Evolutionary conservation across 2,797 vertebrate genomes (phyloP).

Genomic region (Mus minutoides): DNA sequence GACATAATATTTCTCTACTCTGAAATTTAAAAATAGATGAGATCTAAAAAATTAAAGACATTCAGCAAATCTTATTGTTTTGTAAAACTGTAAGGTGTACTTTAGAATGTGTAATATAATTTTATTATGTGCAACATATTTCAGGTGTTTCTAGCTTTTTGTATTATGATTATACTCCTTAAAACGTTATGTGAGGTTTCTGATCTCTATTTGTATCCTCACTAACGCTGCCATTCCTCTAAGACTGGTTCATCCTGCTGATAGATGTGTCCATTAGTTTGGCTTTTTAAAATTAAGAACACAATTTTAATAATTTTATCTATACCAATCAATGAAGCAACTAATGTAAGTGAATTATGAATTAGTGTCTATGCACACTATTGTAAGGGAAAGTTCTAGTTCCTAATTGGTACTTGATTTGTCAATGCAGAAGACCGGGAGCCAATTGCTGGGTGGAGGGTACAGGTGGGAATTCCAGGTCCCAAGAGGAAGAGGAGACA

Average conservation of each 20-base stretch:
- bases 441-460: too few relatives aligned
- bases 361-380: background rate
- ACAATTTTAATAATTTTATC: background rate
- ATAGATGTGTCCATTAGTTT: background rate
- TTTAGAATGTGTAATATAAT: background rate
- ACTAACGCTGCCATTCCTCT: background rate
- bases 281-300: background rate
- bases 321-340: background rate
- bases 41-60: background rate
- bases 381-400: too few relatives aligned
- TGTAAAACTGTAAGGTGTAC: background rate
- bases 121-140: background rate
- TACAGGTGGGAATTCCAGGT: too few relatives aligned
- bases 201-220: background rate
- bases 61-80: background rate
- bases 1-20: background rate
- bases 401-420: too few relatives aligned
- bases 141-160: background rate
- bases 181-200: background rate
- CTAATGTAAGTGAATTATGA: background rate
- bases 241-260: background rate
- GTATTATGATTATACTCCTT: background rate
- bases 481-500: too few relatives aligned
- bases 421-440: too few relatives aligned
- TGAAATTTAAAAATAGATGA: background rate